These are phyloP conservation scores for Charina bottae DNA, from an alignment of 2,113 vertebrate species.

Conservation along the genomic window DNA sequence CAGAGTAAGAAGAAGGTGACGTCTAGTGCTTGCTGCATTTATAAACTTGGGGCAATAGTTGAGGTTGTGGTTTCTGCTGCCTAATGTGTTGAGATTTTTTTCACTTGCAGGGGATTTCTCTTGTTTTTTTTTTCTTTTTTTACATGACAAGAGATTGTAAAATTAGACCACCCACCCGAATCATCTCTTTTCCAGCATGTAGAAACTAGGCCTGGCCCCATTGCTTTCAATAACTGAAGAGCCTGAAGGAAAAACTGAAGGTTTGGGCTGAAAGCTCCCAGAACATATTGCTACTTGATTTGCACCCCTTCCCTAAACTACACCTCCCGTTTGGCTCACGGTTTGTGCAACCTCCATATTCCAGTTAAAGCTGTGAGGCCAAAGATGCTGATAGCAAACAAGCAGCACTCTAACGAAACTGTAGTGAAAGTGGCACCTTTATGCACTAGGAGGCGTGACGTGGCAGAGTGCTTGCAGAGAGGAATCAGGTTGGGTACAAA, in stretches of 20 bases:
- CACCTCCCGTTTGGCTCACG: no score
- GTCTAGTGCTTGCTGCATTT: neutral
- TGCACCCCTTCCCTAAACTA: no score
- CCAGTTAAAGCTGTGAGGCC: no score
- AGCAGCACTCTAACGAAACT: no score
- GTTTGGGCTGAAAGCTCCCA: no score
- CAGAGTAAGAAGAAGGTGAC: neutral
- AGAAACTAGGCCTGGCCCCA: neutral
- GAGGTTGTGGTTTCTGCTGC: neutral
- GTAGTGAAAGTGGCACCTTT: no score
- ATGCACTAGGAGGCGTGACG: no score
- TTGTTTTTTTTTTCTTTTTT: neutral
- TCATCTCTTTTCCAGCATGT: neutral
- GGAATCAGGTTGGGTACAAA: neutral
- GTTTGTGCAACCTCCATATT: no score
- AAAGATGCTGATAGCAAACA: no score
- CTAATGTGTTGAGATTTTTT: neutral
- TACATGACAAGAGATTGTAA: neutral
- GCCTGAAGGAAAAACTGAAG: no score
- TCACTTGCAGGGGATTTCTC: neutral
- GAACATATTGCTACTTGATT: no score
- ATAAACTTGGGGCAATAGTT: neutral
- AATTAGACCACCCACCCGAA: neutral
- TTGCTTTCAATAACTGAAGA: neutral
- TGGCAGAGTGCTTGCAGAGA: no score